A percentile compares a stretch with the other conserved stretches of the same genome.
These are phyloP conservation scores for Cyprinodon tularosa DNA, from an alignment of 2,113 vertebrate genomes.

Conservation along the genomic window DNA sequence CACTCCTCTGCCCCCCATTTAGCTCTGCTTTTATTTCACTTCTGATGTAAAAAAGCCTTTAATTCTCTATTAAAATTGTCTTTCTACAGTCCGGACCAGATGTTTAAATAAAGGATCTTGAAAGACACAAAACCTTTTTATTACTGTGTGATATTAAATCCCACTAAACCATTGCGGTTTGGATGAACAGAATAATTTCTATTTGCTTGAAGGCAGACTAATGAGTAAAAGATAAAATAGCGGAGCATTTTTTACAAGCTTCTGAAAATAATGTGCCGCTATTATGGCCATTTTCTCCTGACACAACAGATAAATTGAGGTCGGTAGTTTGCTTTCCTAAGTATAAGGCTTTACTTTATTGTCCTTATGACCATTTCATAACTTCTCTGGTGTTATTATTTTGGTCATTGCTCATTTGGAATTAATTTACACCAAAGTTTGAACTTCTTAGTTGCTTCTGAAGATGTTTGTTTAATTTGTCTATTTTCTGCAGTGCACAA, in stretches of 20 bases:
- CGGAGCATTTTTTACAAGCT: not conserved
- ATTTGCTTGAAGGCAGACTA: not conserved
- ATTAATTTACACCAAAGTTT: not conserved
- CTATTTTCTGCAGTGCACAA: not conserved
- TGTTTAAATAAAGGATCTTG: not conserved
- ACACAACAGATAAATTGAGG: not conserved
- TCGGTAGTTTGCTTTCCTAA: not conserved
- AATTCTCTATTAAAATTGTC: constrained; percentile 57
- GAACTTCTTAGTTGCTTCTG: not conserved
- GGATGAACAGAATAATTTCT: not conserved
- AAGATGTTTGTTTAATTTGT: not conserved
- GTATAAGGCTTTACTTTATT: not conserved
- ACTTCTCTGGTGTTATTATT: not conserved
- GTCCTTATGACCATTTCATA: not conserved
- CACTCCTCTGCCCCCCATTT: constrained; percentile 31
- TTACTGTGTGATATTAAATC: not conserved
- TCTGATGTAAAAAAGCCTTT: constrained; percentile 63
- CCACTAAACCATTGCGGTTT: not conserved
- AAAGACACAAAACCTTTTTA: not conserved
- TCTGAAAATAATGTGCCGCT: not conserved
- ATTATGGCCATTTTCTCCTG: not conserved
- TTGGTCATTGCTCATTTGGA: not conserved
- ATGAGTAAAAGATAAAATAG: not conserved
- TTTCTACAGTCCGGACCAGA: not conserved
- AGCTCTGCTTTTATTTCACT: constrained; percentile 19